Evolutionary conservation across 2,888 invertebrate species (phyloP).

Genomic region (Phortica okadai): DNA sequence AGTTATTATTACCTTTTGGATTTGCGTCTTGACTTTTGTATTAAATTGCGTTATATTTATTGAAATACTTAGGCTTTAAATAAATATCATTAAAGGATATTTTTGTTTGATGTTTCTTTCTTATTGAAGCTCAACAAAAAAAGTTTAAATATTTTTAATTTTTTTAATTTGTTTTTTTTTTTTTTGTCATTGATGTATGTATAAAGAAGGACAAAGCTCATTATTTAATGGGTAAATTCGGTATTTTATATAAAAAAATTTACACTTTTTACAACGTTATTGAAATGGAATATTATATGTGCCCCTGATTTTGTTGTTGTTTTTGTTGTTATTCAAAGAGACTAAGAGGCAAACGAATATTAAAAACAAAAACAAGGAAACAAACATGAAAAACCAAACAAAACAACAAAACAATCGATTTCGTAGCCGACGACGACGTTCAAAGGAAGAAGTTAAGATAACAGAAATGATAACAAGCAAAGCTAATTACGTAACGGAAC

Average conservation of each 20-base stretch:
- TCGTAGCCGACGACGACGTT: background rate
- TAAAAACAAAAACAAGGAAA: slow-evolving; percentile 59
- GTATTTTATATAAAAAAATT: slow-evolving; percentile 49
- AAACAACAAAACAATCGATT: slow-evolving; percentile 25
- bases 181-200: too few relatives aligned
- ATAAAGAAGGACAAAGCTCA: too few relatives aligned
- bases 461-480: slow-evolving; percentile 43
- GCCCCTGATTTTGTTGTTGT: slow-evolving; percentile 59
- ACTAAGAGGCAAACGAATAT: slow-evolving; percentile 63
- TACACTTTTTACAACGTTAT: slow-evolving; percentile 33
- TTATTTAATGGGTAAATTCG: too few relatives aligned
- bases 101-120: slow-evolving; percentile 60
- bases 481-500: background rate
- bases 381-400: slow-evolving; percentile 39
- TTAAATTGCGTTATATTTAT: background rate
- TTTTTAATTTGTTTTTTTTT: too few relatives aligned
- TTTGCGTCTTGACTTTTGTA: slow-evolving; percentile 31
- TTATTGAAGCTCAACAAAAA: slow-evolving; percentile 45
- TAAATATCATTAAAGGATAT: background rate
- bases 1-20: slow-evolving; percentile 29
- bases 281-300: slow-evolving; percentile 37
- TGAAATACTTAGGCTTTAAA: background rate
- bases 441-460: slow-evolving; percentile 35
- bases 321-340: slow-evolving; percentile 48
- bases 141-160: background rate